These are phyloP conservation scores for Drepanosiphum platanoidis DNA, from an alignment of 2,888 invertebrate genomes.

Conservation along the genomic window DNA sequence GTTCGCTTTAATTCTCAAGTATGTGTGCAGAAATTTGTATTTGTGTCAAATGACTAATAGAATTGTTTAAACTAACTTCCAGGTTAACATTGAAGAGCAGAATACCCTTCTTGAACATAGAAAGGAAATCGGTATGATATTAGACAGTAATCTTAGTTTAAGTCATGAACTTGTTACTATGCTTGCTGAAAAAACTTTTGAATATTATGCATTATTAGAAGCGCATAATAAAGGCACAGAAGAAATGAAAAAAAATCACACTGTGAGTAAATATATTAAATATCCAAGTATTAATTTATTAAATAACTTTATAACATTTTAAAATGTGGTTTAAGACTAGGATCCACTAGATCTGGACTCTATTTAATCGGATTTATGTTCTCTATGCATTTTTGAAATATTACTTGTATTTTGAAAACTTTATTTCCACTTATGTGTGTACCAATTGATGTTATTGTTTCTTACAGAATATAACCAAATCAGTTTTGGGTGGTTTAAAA, in stretches of 20 bases:
- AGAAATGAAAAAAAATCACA: constrained; percentile 71
- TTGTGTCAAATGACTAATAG: background rate
- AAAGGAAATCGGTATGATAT: constrained; percentile 58
- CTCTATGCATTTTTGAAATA: too few species aligned
- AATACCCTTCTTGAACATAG: constrained; percentile 39
- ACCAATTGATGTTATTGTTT: constrained; percentile 2
- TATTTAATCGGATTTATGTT: background rate
- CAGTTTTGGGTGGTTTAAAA: constrained; percentile 58
- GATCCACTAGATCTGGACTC: too few species aligned
- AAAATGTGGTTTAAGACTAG: too few species aligned
- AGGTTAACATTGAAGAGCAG: constrained; percentile 25
- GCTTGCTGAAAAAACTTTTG: constrained; percentile 60
- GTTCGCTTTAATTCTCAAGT: constrained; percentile 14
- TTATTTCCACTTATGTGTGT: too few species aligned
- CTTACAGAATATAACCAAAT: constrained; percentile 55
- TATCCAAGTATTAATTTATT: background rate
- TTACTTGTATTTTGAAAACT: too few species aligned
- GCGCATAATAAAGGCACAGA: constrained; percentile 73
- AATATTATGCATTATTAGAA: constrained; percentile 62
- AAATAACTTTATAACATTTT: background rate
- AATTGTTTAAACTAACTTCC: background rate
- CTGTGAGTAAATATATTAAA: constrained; percentile 66
- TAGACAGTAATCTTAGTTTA: constrained; percentile 41
- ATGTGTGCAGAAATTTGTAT: background rate
- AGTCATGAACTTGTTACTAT: constrained; percentile 56